Base-by-base conservation (phyloP, 2,113 vertebrate genomes). In the Tachysurus fulvidraco region DNA sequence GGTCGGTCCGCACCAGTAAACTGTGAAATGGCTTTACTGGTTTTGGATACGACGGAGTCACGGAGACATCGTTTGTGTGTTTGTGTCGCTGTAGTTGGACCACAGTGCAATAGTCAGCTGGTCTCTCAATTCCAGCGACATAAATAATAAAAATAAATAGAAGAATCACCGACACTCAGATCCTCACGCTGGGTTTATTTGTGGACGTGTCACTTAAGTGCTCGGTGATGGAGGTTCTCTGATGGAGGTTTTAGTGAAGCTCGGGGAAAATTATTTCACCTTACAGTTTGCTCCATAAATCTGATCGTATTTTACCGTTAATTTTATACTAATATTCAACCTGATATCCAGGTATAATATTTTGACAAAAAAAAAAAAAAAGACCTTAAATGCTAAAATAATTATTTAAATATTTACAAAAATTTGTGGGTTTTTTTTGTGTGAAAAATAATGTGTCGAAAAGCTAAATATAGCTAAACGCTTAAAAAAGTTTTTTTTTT, bases 11-110 rank as follows among this genome's bases (percentile, higher is more conserved):
- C 92, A 95, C 93, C 95, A 96, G 93, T 96, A 96, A 95, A 93
- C 95, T 95, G 95, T 96, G 95, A 96, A 97, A 96, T 95, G 95
- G 94, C 92, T 94, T 95, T 91, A 90, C 93, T 93, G 95, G 89
- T 82, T 65, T 71, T 69, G 74, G 81, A 91, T 93, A 93, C 36
- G 92, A 91, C 93, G 92, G 91, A 92, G 91, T 92, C 80, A 93
- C 81, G 88, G 67, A 85, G 88, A 90, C 80, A 76, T 87, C 89
- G 91, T 90, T 86, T 85, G 87, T 90, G 87, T 85, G 81, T 57
- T 21, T 52, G 67, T 80, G 78, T 41, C 12, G 13, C 64, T 80
- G 77, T 60, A 41, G 88, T 41, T 25, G 78, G 64, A 60, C 21
- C 25, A 8, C 19, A 10, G 81, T 8, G 64, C 80, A 36, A 13